Percentiles rank a stretch among this genome's conserved stretches.
Evolutionary conservation across 2,113 vertebrate genomes (phyloP).

Genomic region (Alces alces): DNA sequence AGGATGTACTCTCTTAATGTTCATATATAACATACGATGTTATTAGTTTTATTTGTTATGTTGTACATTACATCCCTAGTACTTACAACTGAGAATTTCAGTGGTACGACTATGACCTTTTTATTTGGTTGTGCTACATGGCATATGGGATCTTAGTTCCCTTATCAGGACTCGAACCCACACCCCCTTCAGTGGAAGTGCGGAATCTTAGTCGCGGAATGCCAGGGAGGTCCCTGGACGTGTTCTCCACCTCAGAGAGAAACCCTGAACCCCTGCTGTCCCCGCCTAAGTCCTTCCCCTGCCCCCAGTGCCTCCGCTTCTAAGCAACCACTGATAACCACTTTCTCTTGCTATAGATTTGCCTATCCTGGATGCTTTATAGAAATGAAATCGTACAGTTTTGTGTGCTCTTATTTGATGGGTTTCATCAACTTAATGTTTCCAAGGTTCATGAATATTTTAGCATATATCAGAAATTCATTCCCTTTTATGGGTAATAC

Average conservation of each 20-base stretch:
- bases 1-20: background rate
- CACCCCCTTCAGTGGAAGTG: background rate
- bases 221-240: background rate
- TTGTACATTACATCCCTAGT: background rate
- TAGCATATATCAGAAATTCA: background rate
- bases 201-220: background rate
- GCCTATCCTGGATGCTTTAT: background rate
- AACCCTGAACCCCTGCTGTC: background rate
- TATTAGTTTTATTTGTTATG: background rate
- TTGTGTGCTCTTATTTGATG: background rate
- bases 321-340: background rate
- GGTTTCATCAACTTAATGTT: background rate
- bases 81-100: background rate
- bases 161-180: background rate
- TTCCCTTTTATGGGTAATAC: background rate
- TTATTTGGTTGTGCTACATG: background rate
- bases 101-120: background rate
- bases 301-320: no score
- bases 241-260: background rate
- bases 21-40: background rate
- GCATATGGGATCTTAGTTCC: background rate
- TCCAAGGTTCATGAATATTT: background rate
- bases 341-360: background rate
- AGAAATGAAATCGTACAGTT: background rate
- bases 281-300: background rate